Percentiles rank a stretch among this genome's conserved stretches.
These are phyloP conservation scores for Xiphias gladius DNA, from an alignment of 2,113 vertebrate genomes.

Conservation along the genomic window DNA sequence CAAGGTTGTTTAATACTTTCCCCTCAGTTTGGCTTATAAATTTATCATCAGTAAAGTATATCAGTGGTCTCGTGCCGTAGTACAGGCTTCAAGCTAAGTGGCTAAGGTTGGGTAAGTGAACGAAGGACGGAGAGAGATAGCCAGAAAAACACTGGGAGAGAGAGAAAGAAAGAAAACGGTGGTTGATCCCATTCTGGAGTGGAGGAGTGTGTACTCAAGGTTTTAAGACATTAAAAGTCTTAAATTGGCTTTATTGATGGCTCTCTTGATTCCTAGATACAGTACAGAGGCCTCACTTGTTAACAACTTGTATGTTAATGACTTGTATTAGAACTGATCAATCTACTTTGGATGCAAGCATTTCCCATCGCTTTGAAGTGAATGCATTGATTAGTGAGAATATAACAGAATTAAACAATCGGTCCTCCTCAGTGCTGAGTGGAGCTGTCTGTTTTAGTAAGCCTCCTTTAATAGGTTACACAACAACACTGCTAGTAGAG, in stretches of 20 bases:
- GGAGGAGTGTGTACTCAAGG: conserved; percentile 56
- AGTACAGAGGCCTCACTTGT: conserved; percentile 83
- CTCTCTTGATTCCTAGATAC: conserved; percentile 80
- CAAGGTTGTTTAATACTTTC: conserved; percentile 82
- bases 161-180: conserved; percentile 35
- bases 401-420: conserved; percentile 81
- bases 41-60: conserved; percentile 84
- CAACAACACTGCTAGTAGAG: conserved; percentile 11
- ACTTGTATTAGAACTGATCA: conserved; percentile 85
- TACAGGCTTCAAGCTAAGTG: conserved; percentile 78
- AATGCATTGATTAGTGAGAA: conserved; percentile 80
- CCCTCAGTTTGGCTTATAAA: conserved; percentile 85
- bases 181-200: conserved; percentile 62
- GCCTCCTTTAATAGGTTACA: conserved; percentile 40
- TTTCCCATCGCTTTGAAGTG: conserved; percentile 84
- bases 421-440: conserved; percentile 58
- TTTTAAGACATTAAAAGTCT: conserved; percentile 81
- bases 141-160: conserved; percentile 13
- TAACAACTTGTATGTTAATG: conserved; percentile 87
- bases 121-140: conserved; percentile 16
- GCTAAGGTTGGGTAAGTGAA: conserved; percentile 56
- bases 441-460: conserved; percentile 36
- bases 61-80: conserved; percentile 74
- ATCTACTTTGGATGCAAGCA: conserved; percentile 76
- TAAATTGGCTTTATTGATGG: conserved; percentile 78